Base-by-base conservation (phyloP, 2,113 vertebrate genomes). In the Larimichthys crocea region DNA sequence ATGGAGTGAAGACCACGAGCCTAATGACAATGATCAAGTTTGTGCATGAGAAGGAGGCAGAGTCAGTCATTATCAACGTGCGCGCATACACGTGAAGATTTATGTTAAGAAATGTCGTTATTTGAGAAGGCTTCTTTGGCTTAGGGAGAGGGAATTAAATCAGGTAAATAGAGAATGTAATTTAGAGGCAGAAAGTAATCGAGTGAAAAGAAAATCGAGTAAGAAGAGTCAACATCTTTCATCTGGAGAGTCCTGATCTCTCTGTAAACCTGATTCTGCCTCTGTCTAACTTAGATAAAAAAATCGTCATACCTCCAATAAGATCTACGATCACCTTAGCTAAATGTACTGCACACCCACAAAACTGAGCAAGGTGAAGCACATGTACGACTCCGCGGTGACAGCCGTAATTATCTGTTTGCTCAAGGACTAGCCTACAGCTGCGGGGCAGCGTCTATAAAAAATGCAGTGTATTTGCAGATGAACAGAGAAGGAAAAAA, bases 401-500 rank as follows among this genome's bases (percentile, higher is more conserved):
- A 85, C 73, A 68, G 69, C 63, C 57, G 83, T 76, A 80, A 86
- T 84, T 59, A 88, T 84, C 61, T 79, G 74, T 91, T 89, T 84
- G 78, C 70, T 88, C 77, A 67, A 80, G 65, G 78, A 85, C 75
- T 80, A 64, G 78, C 83, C 75, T 80, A 64, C 81, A 66, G 87
- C 87, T 74, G 50, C 68, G 44, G 42, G 78, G 79, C 77, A 59
- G 80, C 62, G 49, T 69, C 73, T 71, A 69, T 69, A 80, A 89
- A 84, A 83, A 49, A 81, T 48, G 74, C 17, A 40, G 52, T 7
- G 44, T 71, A 70, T 89, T 76, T 76, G 66, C 50, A 82, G 79
- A 75, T 77, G 69, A 87, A 31, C 60, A n/a, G n/a, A 50, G 24
- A 68, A 62, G 19, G 35, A 57, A 85, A 79, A 66, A 82, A 79